Evolutionary conservation across 2,888 invertebrate species (phyloP), one percentile per base, ranked within the genome.

Genomic region (Cerceris rybyensis): DNA sequence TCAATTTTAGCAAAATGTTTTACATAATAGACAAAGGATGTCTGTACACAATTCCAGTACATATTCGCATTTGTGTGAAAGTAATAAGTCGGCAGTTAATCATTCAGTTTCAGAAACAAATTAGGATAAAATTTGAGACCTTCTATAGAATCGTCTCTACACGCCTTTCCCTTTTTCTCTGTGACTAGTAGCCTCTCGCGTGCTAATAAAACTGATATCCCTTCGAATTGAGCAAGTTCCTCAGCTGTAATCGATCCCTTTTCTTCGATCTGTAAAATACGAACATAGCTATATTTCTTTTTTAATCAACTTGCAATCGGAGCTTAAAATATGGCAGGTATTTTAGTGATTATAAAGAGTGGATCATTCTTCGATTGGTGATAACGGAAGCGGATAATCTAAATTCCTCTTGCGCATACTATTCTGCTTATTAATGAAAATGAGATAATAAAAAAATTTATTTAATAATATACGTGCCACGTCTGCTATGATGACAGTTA

Each of bases 41-140:
- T 16, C 60, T 46, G 16, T 57, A 73, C 28, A 58, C 6, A 61
- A 54, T 43, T 28, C 59, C 46, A 57, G 17, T 17, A 57, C 16
- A 8, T 57, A 52, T 14, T 14, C 65, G 67, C 46, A 55, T 49
- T 61, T 72, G 46, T 46, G 42, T 17, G 17, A 17, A 17, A 73
- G 6, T 28, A 11, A 59, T 14, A 46, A 57, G 17, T 50, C 52
- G 65, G 58, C 50, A 58, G 57, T 69, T 86, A 85, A 58, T 74
- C 57, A 17, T 79, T 58, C 86, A 93, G 88, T 63, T 92, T 92
- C 80, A 97, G 93, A 93, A 99, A 97, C 74, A 95, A 93, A 94
- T 99, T 99, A 0, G 98, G 97, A 93, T 97, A 99, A 93, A 99
- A 99, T 74, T 97, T 94, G 54, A 99, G 93, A 8, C 99, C 99